Conservation (phyloP, 1,140 invertebrate species). For the Meloidogyne floridensis region DNA sequence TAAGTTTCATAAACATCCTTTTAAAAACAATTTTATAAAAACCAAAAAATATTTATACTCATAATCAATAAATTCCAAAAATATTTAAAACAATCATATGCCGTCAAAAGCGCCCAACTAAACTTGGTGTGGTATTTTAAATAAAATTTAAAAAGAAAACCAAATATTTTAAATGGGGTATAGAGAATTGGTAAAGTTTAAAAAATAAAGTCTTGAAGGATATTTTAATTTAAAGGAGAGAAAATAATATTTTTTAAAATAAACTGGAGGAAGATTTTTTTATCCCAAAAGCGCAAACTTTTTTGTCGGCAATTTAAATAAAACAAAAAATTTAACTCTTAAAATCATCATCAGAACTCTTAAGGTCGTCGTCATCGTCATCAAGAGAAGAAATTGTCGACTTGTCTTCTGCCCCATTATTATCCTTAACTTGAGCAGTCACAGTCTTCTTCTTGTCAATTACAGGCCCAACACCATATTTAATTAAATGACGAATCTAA, state of each 20-base stretch:
- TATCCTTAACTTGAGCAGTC: background rate
- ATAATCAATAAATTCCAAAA: background rate
- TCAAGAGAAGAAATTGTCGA: conserved; percentile 3
- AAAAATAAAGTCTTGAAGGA: no score
- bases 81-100: background rate
- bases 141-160: no score
- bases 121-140: no score
- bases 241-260: background rate
- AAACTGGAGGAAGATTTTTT: background rate
- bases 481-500: background rate
- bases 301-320: background rate
- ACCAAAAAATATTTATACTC: background rate
- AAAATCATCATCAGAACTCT: background rate
- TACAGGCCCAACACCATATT: background rate
- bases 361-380: background rate
- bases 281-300: background rate
- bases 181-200: no score
- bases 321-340: background rate
- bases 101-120: background rate
- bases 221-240: no score
- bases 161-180: no score
- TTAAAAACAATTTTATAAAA: no score
- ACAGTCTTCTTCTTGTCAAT: background rate
- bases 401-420: background rate
- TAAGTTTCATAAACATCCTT: no score